Conservation (phyloP, 2,797 vertebrate species). For the Anisognathus igniventris region DNA sequence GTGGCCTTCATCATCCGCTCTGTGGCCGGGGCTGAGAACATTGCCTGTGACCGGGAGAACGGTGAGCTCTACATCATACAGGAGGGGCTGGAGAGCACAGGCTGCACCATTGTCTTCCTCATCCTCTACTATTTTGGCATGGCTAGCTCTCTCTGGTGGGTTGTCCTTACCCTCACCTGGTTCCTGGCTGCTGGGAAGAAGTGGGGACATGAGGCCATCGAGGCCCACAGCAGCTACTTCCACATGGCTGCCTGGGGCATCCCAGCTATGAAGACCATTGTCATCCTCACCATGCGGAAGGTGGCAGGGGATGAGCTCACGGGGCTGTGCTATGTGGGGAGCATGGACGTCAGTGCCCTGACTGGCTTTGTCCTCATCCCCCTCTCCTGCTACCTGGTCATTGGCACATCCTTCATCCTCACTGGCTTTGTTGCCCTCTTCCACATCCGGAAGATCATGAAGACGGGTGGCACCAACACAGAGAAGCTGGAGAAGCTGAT, state of each 20-base stretch:
- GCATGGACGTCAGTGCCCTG: conserved; percentile 86
- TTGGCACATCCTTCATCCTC: conserved; percentile 96
- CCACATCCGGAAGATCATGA: conserved; percentile 97
- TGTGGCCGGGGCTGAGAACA: conserved; percentile 90
- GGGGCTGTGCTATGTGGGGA: conserved; percentile 94
- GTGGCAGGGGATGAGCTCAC: conserved; percentile 96
- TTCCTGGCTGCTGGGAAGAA: conserved; percentile 96
- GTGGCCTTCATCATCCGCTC: conserved; percentile 96
- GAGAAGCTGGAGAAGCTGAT: conserved; percentile 98
- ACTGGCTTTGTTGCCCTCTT: conserved; percentile 97
- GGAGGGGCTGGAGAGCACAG: conserved; percentile 93
- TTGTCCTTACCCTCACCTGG: conserved; percentile 95
- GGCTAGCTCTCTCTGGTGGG: conserved; percentile 99
- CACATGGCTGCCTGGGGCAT: conserved; percentile 97
- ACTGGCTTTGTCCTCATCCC: conserved; percentile 94
- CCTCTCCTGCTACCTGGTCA: conserved; percentile 91
- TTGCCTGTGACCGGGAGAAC: conserved; percentile 92
- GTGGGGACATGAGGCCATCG: conserved; percentile 97
- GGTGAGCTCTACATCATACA: conserved; percentile 93
- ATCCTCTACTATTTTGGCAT: conserved; percentile 98
- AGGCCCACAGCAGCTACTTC: conserved; percentile 97
- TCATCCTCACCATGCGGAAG: conserved; percentile 95
- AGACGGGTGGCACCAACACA: conserved; percentile 95
- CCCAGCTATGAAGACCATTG: conserved; percentile 92
- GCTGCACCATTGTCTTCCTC: conserved; percentile 97